A percentile compares a stretch with the other conserved stretches of the same genome.
Conservation (phyloP, 1,140 invertebrate genomes). For the Saccostrea echinata region DNA sequence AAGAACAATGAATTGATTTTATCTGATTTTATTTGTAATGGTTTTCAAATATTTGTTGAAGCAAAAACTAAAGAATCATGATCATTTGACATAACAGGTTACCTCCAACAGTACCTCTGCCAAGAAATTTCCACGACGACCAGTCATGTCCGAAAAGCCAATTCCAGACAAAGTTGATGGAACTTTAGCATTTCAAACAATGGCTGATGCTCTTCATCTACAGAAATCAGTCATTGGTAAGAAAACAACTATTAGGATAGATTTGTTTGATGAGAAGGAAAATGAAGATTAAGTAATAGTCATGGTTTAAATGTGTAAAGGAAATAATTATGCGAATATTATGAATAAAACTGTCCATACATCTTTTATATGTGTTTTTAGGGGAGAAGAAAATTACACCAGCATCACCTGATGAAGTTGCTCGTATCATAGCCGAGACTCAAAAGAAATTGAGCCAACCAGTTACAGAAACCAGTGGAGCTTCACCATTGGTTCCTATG, state of each 20-base stretch:
- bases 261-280: no score
- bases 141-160: conserved; percentile 52
- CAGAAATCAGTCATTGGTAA: conserved; percentile 77
- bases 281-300: no score
- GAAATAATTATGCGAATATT: no score
- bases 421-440: conserved; percentile 74
- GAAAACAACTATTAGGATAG: not conserved
- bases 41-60: no score
- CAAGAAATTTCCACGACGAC: conserved; percentile 45
- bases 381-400: conserved; percentile 72
- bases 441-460: conserved; percentile 66
- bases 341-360: no score
- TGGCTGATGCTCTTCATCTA: conserved; percentile 75
- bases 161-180: conserved; percentile 33
- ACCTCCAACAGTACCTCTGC: conserved; percentile 69
- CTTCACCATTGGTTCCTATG: conserved; percentile 20
- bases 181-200: conserved; percentile 72
- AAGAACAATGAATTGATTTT: no score
- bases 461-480: not conserved
- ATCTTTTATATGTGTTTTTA: conserved; percentile 45
- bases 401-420: conserved; percentile 73
- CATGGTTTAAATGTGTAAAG: no score
- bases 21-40: no score
- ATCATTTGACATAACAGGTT: conserved; percentile 57
- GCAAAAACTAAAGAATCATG: not conserved